Evolutionary conservation across 2,797 vertebrate species (phyloP).

Genomic region (Champsocephalus esox): DNA sequence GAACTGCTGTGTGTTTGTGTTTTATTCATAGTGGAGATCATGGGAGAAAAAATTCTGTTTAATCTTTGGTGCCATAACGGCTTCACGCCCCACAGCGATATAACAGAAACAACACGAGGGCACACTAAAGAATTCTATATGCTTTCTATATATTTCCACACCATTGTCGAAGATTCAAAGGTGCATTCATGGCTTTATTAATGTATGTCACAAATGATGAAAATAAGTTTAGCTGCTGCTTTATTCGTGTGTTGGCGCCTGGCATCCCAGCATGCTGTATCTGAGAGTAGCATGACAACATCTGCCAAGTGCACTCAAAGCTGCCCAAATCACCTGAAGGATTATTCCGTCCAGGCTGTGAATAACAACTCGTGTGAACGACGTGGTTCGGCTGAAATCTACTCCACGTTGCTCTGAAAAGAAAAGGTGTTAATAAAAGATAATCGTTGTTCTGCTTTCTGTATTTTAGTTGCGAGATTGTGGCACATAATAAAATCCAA

Average conservation of each 20-base stretch:
- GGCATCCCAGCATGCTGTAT: neutral
- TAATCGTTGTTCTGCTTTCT: constrained; percentile 8
- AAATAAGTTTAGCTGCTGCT: neutral
- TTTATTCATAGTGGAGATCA: constrained; percentile 5
- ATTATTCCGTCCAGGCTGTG: constrained; percentile 13
- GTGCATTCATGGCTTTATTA: neutral
- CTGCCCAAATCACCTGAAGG: constrained; percentile 7
- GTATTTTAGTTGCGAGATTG: constrained; percentile 6
- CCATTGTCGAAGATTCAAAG: neutral
- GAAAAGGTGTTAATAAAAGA: neutral
- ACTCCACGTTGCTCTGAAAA: neutral
- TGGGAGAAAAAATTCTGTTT: neutral
- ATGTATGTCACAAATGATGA: neutral
- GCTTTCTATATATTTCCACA: neutral
- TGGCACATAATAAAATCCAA: constrained; percentile 32
- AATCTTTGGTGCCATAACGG: neutral
- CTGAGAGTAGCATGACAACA: constrained; percentile 6
- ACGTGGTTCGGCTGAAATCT: neutral
- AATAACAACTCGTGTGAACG: constrained; percentile 10
- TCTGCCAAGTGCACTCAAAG: constrained; percentile 4
- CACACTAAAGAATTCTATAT: neutral
- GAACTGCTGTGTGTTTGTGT: neutral
- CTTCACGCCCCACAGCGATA: neutral
- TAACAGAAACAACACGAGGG: neutral
- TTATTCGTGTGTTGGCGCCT: neutral